Evolutionary conservation across 1,140 invertebrate species (phyloP).

Genomic region (Eriosoma lanigerum): DNA sequence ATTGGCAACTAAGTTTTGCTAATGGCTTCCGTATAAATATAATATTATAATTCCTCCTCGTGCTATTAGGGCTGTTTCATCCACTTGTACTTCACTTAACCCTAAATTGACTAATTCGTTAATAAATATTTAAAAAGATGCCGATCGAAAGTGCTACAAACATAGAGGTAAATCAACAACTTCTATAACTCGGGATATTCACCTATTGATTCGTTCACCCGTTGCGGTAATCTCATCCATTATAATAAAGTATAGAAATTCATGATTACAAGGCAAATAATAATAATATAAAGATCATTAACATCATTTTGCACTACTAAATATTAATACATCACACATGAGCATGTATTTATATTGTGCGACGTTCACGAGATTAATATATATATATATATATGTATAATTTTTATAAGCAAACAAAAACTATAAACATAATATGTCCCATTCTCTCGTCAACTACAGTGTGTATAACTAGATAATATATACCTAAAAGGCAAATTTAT

Average conservation of each 20-base stretch:
- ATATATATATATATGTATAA: no score
- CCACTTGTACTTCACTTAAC: neutral
- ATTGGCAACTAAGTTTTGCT: neutral
- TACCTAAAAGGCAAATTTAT: no score
- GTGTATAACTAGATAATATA: no score
- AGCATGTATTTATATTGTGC: neutral
- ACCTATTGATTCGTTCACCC: neutral
- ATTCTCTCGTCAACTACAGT: no score
- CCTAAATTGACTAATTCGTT: constrained; percentile 28
- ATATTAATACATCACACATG: neutral
- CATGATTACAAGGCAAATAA: neutral
- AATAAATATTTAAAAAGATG: constrained; percentile 35
- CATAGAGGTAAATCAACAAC: neutral
- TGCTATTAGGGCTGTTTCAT: constrained; percentile 2
- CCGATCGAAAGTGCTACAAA: neutral
- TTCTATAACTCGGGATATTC: neutral
- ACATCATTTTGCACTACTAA: neutral
- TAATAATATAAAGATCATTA: neutral
- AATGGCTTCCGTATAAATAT: neutral
- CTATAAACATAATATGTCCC: no score
- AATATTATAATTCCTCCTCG: neutral
- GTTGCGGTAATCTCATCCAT: neutral
- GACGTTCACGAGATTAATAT: no score
- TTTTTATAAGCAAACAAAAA: no score
- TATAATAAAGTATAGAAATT: neutral